Base-by-base conservation (phyloP, 2,888 invertebrate species). In the Augiades crinisus region DNA sequence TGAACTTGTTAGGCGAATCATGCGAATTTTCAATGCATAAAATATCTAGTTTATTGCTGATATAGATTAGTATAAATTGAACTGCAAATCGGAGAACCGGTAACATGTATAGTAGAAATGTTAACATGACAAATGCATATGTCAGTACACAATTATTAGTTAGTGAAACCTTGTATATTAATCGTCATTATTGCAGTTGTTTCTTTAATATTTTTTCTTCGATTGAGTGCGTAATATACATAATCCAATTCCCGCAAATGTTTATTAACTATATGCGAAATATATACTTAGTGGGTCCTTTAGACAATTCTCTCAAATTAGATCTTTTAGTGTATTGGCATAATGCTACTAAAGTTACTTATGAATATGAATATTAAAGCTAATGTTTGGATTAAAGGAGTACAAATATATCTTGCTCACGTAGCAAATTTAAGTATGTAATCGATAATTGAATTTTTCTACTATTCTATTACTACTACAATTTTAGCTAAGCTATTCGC, bases 331-430 rank as follows among this genome's bases (percentile, higher is more conserved):
- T 63, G 61, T 70, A 73, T 75, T 74, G 72, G 74, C 71, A 61
- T 67, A 71, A 67, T 69, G 72, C 72, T 74, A 72, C 60, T 67
- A 54, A 58, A 57, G 49, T 62, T 61, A 62, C 63, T 62, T 61
- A 67, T 68, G 71, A 70, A 69, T 54, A 70, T 68, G 67, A 59
- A 60, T 54, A 67, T 59, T 63, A 67, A 70, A 72, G 66, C 70
- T 69, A 43, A 51, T 19, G 67, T 68, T 72, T 67, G 63, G 59
- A 62, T 67, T 38, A 58, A 58, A 59, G 60, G 64, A 87, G 88
- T 88, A 88, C 87, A 88, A 87, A 88, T 77, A 72, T 68, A 50
- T 63, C 70, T 83, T 87, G 88, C 88, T 88, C 87, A 87, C 62
- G 77, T 83, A 82, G 82, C 84, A 79, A 75, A 74, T 75, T 73